Base-by-base conservation (phyloP, 1,140 invertebrate genomes). In the Tenebrio molitor region DNA sequence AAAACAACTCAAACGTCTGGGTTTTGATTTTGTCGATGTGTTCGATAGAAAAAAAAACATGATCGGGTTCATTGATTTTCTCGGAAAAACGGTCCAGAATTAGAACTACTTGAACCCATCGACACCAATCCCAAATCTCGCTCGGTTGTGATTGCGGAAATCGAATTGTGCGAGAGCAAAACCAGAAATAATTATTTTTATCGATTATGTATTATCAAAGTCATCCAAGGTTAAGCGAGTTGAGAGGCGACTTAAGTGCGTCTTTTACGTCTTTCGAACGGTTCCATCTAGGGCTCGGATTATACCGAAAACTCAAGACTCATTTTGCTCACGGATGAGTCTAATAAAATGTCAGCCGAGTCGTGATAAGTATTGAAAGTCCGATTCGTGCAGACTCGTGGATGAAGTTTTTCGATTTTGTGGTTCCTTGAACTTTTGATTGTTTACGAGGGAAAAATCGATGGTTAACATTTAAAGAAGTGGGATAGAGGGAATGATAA, bases 381-480 rank as follows among this genome's bases (percentile, higher is more conserved):
- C 21, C 50, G 50, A 58, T 23, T 46, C n/a, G 50, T 21, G 23
- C 50, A 39, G 36, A 39, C 36, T 7, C 12, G 5, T 39, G 36
- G 3, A 8, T 39, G 5, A 12, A 12, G n/a, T 58, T 29, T 58
- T 58, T 58, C 19, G 50, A 58, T 21, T 58, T 58, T 25, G 50
- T 29, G 50, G 50, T 58, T 58, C 50, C 50, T 58, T 58, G 50
- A 58, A 58, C 50, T 58, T 58, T 58, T 25, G 21, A 29, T 39
- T 39, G 36, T 39, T 39, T 39, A 39, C 36, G 36, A 39, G 36
- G 36, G 36, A 58, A 58, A 58, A 58, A 58, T 58, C 50, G 23
- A 58, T 58, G 23, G 50, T 34, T 58, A 58, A 58, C 50, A 58
- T 58, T 58, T 58, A 33, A 58, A 58, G 50, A 58, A 58, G 50